phyloP scores from a whole-genome alignment of 2,113 vertebrate species.

The Sisor rabdophorus region DNA sequence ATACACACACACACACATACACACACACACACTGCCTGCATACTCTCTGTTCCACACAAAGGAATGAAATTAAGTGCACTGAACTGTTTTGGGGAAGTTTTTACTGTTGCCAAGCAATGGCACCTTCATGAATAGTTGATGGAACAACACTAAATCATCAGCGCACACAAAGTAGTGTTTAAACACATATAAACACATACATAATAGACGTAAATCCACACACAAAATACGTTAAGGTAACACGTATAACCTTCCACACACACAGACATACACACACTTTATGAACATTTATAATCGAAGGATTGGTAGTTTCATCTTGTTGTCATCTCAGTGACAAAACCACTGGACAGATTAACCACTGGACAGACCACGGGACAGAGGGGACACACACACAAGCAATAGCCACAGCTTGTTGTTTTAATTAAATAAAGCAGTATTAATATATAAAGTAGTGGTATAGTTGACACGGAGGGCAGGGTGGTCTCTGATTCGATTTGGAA shows the following conservation, averaged over 20 bases:
- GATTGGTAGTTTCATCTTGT: too few relatives aligned
- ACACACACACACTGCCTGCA: not conserved
- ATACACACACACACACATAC: constrained; percentile 30
- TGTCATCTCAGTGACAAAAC: too few relatives aligned
- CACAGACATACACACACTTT: not conserved
- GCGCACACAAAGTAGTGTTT: not conserved
- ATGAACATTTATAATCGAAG: too few relatives aligned
- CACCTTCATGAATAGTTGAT: not conserved
- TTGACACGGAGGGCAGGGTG: too few relatives aligned
- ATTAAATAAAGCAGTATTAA: too few relatives aligned
- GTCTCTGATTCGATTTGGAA: too few relatives aligned
- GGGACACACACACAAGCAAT: too few relatives aligned
- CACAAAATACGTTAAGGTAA: not conserved
- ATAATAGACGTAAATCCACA: not conserved
- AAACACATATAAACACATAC: constrained; percentile 7
- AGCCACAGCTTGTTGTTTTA: too few relatives aligned
- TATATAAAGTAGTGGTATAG: too few relatives aligned
- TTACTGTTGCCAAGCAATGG: constrained; percentile 9
- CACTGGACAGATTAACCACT: too few relatives aligned
- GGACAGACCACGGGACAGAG: too few relatives aligned
- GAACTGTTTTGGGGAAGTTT: constrained; percentile 17
- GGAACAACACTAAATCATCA: not conserved
- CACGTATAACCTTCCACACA: not conserved
- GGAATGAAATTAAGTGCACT: not conserved
- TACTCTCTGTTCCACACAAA: not conserved